phyloP scores from a whole-genome alignment of 2,797 vertebrate genomes.

The Sandelia bainsii region DNA sequence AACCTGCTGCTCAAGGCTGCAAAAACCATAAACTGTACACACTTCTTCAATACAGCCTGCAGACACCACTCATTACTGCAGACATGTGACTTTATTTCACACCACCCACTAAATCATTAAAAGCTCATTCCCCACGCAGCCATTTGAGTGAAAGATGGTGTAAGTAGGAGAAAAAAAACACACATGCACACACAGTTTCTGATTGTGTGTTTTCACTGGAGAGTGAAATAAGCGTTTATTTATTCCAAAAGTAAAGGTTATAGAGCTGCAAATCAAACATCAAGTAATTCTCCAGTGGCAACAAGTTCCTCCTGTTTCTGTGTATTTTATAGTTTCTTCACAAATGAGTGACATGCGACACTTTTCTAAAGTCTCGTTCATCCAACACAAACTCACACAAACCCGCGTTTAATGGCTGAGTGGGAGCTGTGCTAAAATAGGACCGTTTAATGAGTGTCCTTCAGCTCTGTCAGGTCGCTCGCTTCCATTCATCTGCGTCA shows the following conservation, averaged over 20 bases:
- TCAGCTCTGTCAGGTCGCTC: slow-evolving; percentile 14
- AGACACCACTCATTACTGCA: slow-evolving; percentile 37
- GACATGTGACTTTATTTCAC: slow-evolving; percentile 49
- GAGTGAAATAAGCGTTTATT: slow-evolving; percentile 26
- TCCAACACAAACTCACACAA: background rate
- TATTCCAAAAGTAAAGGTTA: slow-evolving; percentile 25
- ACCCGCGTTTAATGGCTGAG: slow-evolving; percentile 37
- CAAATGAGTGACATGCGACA: slow-evolving; percentile 6
- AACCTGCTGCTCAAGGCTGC: background rate
- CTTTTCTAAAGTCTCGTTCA: background rate
- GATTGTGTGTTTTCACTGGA: slow-evolving; percentile 23
- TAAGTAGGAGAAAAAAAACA: background rate
- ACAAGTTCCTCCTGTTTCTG: background rate
- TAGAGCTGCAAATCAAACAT: slow-evolving; percentile 14
- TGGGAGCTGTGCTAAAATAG: slow-evolving; percentile 39
- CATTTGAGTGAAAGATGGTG: slow-evolving; percentile 4
- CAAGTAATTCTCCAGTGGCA: slow-evolving; percentile 1
- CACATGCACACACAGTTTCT: slow-evolving; percentile 4
- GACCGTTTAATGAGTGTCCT: slow-evolving; percentile 62
- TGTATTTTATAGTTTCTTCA: slow-evolving; percentile 4
- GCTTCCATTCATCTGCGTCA: slow-evolving; percentile 55
- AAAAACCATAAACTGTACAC: slow-evolving; percentile 4
- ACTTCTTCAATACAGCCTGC: slow-evolving; percentile 25
- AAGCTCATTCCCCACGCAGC: slow-evolving; percentile 27
- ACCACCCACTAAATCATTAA: slow-evolving; percentile 35